These are phyloP conservation scores for Hemiprocne comata DNA, from an alignment of 2,113 vertebrate species.

Conservation along the genomic window DNA sequence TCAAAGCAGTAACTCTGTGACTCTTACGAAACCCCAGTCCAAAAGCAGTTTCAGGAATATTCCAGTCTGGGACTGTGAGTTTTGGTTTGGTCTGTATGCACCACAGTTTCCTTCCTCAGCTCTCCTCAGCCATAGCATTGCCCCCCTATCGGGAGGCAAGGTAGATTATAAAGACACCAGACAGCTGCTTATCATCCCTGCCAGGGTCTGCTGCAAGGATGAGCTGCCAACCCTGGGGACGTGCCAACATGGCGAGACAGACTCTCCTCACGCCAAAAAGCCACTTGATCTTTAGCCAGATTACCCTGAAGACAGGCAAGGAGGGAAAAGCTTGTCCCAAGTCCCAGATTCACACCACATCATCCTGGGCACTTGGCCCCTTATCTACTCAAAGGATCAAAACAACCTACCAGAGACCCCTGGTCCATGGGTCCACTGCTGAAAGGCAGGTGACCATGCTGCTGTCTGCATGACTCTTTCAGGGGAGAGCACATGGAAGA, in stretches of 20 bases:
- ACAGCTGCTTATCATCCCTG: background rate
- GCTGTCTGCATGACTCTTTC: background rate
- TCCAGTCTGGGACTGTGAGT: background rate
- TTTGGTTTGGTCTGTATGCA: background rate
- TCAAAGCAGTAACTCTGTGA: background rate
- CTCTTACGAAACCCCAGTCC: background rate
- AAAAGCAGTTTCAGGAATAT: background rate
- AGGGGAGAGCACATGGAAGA: background rate
- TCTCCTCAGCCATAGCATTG: background rate
- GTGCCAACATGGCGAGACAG: background rate
- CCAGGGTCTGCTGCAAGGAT: background rate
- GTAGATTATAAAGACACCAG: background rate
- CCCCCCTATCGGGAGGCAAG: fast-evolving
- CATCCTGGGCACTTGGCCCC: too few relatives aligned
- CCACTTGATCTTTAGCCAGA: background rate
- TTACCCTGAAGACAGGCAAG: background rate
- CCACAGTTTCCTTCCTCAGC: background rate
- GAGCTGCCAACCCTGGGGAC: background rate
- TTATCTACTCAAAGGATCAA: background rate
- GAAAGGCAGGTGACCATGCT: background rate
- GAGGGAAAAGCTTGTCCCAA: background rate
- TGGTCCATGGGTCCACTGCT: background rate
- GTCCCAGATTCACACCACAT: background rate
- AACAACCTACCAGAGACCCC: background rate
- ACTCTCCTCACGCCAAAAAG: background rate